Evolutionary conservation across 92 coral and sea anemone species (phyloP), one percentile per base, ranked within the genome.

Genomic region (Muricea muricata): DNA sequence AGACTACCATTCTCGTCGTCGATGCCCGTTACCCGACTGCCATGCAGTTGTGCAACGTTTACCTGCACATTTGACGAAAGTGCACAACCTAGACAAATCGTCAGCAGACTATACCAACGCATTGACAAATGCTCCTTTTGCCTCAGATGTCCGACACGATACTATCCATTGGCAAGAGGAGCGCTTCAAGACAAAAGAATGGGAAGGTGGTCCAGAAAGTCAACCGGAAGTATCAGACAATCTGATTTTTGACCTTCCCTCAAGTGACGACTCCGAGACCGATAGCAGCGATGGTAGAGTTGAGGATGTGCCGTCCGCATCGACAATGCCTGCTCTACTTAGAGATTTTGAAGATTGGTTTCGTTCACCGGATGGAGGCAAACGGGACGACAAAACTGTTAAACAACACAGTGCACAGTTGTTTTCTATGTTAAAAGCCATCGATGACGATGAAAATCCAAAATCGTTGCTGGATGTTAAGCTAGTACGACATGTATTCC

Each of bases 311-410:
- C n/a, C n/a, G n/a, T n/a, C n/a, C n/a, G n/a, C n/a, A n/a, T n/a
- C n/a, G n/a, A n/a, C n/a, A n/a, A n/a, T n/a, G n/a, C n/a, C n/a
- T n/a, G n/a, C n/a, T n/a, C n/a, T n/a, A n/a, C n/a, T n/a, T n/a
- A n/a, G n/a, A n/a, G n/a, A n/a, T n/a, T 25, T 65, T 18, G 40
- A 34, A 25, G 2, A 82, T 31, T 84, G 88, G 91, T 37, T 88
- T 73, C 50, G n/a, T 47, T 69, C 89, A 17, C 87, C 85, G 18
- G 89, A 88, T 54, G 85, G 89, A n/a, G 89, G 89, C 0, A 84
- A 67, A 63, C 66, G 58, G 14, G 85, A 76, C 21, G 14, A 39
- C 8, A 84, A 88, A 78, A 30, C 82, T 23, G 73, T 83, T 20
- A 84, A 88, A 42, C 91, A 88, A 46, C 81, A 77, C 54, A 78